Evolutionary conservation across 2,113 vertebrate species (phyloP), one percentile per base, ranked within the genome.

Genomic region (Pholis gunnellus): DNA sequence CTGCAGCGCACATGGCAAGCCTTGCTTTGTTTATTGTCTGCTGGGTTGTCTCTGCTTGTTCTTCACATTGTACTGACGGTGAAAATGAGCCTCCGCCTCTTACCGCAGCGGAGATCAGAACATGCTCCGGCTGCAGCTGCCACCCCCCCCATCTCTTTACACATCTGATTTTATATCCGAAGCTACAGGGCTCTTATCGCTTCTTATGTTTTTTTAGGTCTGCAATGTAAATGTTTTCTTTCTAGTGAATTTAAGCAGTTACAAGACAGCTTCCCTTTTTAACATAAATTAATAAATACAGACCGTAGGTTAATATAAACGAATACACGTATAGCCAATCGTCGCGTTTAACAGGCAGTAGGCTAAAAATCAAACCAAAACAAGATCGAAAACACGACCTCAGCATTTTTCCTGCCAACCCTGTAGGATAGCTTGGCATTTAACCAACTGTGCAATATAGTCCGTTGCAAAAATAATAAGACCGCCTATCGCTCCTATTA

Each of bases 1-100:
- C 93, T 94, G 94, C 87, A 59, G 73, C 79, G 81, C 94, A 94
- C 93, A 93, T 94, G 93, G 91, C 84, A 78, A 78, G 69, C 80
- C 36, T 67, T 83, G 91, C 93, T 94, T 94, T 93, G 92, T 95
- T 91, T 91, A 88, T 91, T 91, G 91, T 89, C 83, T 83, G 82
- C 82, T 9, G 60, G 79, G 66, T 78, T 80, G 86, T 75, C 85
- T 75, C 50, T 50, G 77, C 87, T 88, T 80, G 79, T 91, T 87
- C 82, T 70, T 54, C 81, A 78, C 81, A 84, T 88, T 83, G 77
- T 72, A 42, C 42, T 64, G 63, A 59, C 81, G 52, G 60, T 44
- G 67, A 64, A 72, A 70, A 75, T 31, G 59, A 67, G 73, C 66
- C 72, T 69, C 46, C 52, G 44, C 67, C 40, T 67, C 75, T 66